These are phyloP conservation scores for Mechanitis messenoides DNA, from an alignment of 2,888 invertebrate genomes.

Conservation along the genomic window DNA sequence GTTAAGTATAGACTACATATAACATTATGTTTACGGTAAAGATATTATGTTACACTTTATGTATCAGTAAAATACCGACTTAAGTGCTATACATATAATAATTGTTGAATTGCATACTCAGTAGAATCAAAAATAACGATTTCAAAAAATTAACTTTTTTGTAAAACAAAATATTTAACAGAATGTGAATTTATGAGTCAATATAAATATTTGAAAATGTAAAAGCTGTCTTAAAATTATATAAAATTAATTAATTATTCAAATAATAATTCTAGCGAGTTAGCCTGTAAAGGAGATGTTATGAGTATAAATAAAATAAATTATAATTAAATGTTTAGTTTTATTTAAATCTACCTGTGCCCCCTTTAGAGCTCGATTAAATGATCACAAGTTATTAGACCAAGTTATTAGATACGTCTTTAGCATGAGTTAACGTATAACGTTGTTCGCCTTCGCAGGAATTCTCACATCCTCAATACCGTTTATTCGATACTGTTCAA, in stretches of 20 bases:
- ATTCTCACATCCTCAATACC: no score
- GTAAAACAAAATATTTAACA: slow-evolving; percentile 51
- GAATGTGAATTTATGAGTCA: slow-evolving; percentile 36
- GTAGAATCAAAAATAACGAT: slow-evolving; percentile 27
- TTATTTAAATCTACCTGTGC: slow-evolving; percentile 17
- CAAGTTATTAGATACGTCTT: no score
- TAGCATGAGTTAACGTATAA: no score
- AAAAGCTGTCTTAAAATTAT: slow-evolving; percentile 69
- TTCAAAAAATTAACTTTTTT: slow-evolving; percentile 37
- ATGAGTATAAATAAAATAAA: slow-evolving; percentile 72
- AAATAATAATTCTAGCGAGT: slow-evolving; percentile 72
- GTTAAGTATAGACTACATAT: no score
- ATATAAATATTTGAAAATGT: slow-evolving; percentile 59
- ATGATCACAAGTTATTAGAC: no score
- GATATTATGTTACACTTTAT: no score
- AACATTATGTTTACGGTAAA: no score
- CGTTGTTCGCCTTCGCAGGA: no score
- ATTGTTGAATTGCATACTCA: slow-evolving; percentile 28
- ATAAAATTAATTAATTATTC: slow-evolving; percentile 67
- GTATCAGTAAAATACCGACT: no score
- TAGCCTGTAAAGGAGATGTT: slow-evolving; percentile 73
- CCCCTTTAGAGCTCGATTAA: background rate
- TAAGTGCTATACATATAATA: slow-evolving; percentile 37
- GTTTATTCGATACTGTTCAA: no score
- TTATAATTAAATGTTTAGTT: slow-evolving; percentile 19